phyloP scores from a whole-genome alignment of 2,797 vertebrate genomes.

The Myripristis jacobus region DNA sequence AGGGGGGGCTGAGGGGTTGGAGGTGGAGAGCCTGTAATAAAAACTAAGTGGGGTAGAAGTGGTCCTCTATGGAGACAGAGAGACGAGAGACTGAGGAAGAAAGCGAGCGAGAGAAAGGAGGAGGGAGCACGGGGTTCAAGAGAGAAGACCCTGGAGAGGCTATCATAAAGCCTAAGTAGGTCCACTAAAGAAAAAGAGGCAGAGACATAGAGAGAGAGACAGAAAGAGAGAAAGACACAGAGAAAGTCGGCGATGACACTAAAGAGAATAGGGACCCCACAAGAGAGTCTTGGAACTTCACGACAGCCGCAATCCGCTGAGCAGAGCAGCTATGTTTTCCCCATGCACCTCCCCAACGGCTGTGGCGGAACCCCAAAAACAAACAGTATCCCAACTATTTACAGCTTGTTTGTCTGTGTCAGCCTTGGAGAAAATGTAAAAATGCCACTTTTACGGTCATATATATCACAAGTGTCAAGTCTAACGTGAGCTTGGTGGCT shows the following conservation, averaged over 20 bases:
- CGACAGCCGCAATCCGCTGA: slow-evolving; percentile 23
- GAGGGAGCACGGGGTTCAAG: slow-evolving; percentile 37
- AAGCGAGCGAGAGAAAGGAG: slow-evolving; percentile 21
- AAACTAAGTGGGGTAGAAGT: slow-evolving; percentile 67
- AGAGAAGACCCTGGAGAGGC: slow-evolving; percentile 57
- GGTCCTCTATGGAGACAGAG: slow-evolving; percentile 56
- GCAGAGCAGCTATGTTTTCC: slow-evolving; percentile 31
- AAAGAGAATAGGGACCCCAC: slow-evolving; percentile 53
- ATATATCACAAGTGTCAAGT: slow-evolving; percentile 6
- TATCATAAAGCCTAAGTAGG: slow-evolving; percentile 49
- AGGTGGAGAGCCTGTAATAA: slow-evolving; percentile 52
- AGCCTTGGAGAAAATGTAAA: slow-evolving; percentile 11
- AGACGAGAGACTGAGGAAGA: slow-evolving; percentile 48
- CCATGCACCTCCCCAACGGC: neutral
- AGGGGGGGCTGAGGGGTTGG: slow-evolving; percentile 8
- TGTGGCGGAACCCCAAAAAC: neutral
- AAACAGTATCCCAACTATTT: slow-evolving; percentile 13
- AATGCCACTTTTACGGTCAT: slow-evolving; percentile 8
- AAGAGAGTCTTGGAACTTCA: slow-evolving; percentile 34
- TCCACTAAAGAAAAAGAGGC: slow-evolving; percentile 22
- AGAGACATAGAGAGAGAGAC: slow-evolving; percentile 8
- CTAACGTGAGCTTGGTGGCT: slow-evolving; percentile 24
- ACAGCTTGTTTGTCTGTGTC: slow-evolving; percentile 29
- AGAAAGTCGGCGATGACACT: slow-evolving; percentile 42
- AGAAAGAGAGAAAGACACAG: slow-evolving; percentile 1